Percentiles rank a stretch among this genome's conserved stretches.
Evolutionary conservation across 2,797 vertebrate genomes (phyloP).

Genomic region (Podargus strigoides): DNA sequence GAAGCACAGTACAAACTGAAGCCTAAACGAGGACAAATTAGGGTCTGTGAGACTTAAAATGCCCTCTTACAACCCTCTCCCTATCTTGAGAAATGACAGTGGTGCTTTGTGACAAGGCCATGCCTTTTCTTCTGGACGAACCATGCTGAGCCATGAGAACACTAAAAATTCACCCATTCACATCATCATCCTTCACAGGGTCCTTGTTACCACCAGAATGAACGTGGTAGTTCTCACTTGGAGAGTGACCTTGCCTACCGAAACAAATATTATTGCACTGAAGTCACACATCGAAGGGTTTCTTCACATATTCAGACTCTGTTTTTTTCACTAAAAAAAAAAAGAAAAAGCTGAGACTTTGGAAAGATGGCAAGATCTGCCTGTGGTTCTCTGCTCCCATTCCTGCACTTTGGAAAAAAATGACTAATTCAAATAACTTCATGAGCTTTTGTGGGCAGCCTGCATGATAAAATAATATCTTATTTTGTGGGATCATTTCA

Average conservation of each 20-base stretch:
- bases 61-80: neutral
- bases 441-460: neutral
- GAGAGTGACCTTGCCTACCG: slow-evolving; percentile 1
- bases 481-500: neutral
- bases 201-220: neutral
- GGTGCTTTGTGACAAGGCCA: fast-evolving
- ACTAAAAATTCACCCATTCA: neutral
- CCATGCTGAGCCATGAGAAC: neutral
- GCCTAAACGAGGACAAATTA: neutral
- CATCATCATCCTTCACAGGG: neutral
- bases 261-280: neutral
- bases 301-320: neutral
- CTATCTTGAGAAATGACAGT: fast-evolving
- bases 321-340: neutral
- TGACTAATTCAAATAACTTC: neutral
- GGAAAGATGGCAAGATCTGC: neutral
- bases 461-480: neutral
- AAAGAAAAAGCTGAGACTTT: neutral
- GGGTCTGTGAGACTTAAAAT: neutral
- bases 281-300: neutral
- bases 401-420: neutral
- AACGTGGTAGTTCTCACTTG: neutral
- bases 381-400: neutral
- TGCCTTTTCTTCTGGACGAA: neutral
- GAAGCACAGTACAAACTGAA: neutral